Conservation (phyloP, 2,113 vertebrate genomes). For the Herpetotheres cachinnans region DNA sequence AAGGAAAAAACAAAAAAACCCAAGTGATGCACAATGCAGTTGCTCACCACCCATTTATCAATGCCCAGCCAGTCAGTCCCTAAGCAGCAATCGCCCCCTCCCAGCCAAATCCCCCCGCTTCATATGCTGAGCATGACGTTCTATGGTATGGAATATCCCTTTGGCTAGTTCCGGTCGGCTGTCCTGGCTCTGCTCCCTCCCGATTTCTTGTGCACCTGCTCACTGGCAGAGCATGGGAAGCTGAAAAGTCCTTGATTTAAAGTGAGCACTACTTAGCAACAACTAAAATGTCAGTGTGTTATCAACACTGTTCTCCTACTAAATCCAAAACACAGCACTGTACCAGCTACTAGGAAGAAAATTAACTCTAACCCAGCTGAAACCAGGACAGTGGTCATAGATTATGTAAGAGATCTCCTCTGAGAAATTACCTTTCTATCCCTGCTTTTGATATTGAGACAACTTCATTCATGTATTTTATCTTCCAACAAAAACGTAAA, state of each 20-base stretch:
- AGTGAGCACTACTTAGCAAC: background rate
- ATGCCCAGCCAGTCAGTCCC: background rate
- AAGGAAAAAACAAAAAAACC: too few species aligned
- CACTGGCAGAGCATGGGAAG: too few species aligned
- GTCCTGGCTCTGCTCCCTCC: too few species aligned
- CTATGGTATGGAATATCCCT: too few species aligned
- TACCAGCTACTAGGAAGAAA: too few species aligned
- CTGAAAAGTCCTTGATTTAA: background rate
- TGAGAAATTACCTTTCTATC: background rate
- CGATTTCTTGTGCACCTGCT: too few species aligned
- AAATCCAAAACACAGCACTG: too few species aligned
- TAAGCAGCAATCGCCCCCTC: background rate
- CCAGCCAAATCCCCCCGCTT: background rate
- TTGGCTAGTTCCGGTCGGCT: too few species aligned
- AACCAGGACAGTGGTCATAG: too few species aligned
- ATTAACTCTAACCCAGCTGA: too few species aligned
- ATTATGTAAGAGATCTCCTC: background rate
- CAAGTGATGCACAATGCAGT: background rate
- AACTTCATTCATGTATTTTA: background rate
- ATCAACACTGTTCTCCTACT: too few species aligned
- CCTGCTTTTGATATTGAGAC: background rate
- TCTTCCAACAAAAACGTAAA: background rate
- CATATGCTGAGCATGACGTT: too few species aligned
- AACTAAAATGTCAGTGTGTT: background rate
- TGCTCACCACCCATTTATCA: background rate